Evolutionary conservation across 2,797 vertebrate genomes (phyloP).

Genomic region (Anguilla anguilla): DNA sequence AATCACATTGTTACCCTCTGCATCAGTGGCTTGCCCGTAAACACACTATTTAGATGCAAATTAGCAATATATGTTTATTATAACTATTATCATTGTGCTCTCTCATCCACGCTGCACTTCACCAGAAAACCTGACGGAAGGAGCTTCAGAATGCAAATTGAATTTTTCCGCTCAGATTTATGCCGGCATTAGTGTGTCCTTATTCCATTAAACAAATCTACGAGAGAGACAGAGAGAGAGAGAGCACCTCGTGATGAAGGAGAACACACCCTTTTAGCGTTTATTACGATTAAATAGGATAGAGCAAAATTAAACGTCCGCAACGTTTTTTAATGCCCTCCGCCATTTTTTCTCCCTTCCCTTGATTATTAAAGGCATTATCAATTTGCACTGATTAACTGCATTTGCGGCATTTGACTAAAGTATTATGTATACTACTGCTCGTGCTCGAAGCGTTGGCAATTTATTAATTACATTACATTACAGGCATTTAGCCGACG

Average conservation of each 20-base stretch:
- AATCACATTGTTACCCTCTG: conserved; percentile 42
- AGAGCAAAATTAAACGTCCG: background rate
- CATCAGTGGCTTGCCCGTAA: conserved; percentile 34
- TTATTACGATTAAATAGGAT: background rate
- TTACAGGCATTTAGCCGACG: background rate
- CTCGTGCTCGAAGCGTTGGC: background rate
- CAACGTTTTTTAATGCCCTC: background rate
- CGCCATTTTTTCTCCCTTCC: background rate
- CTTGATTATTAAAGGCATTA: background rate
- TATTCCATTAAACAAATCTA: background rate
- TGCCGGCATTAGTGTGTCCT: conserved; percentile 18
- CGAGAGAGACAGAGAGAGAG: background rate
- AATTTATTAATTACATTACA: background rate
- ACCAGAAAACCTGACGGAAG: background rate
- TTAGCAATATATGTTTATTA: conserved; percentile 25
- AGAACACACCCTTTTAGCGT: background rate
- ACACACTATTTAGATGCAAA: conserved; percentile 49
- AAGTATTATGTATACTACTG: background rate
- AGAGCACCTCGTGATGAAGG: background rate
- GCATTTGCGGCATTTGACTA: background rate
- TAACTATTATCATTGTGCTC: conserved; percentile 30
- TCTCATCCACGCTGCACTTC: conserved; percentile 24
- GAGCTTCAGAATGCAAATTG: conserved; percentile 29
- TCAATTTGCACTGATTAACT: background rate
- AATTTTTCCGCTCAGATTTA: conserved; percentile 38